Base-by-base conservation (phyloP, 2,797 vertebrate genomes). In the Bothrops alternatus region DNA sequence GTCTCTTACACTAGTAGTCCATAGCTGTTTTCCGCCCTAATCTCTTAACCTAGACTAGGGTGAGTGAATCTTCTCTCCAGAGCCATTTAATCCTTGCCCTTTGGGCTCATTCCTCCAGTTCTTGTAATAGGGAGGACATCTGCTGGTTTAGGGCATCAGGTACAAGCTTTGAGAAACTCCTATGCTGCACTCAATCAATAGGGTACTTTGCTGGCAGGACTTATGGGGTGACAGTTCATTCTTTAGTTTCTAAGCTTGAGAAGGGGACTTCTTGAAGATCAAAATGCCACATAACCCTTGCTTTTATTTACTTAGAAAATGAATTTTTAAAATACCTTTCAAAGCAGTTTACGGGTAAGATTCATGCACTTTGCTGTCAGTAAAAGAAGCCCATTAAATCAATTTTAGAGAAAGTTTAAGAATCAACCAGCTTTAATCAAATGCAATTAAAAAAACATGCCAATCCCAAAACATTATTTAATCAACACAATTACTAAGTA, bases 101-200 rank as follows among this genome's bases (percentile, higher is more conserved):
- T 94, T 69, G 26, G 58, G 91, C 58, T 90, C 14, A 12, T 50
- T n/a, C 89, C 90, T 63, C 89, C 93, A 91, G 91, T 28, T 18
- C 47, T 78, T 50, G 11, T 88, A 82, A 58, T 85, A 88, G 23
- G 37, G 60, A 90, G 23, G 91, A 58, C 93, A 92, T 73, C 73
- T 89, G 89, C 60, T 73, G 28, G 53, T 50, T 91, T 82, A 32
- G 86, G 73, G 91, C 25, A 6, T 53, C 60, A 69, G 88, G n/a
- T 85, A 53, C 57, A 92, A 55, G 25, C 58, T 53, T 14, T 23
- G 28, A 90, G 53, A 50, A 88, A 57, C 32, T 20, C 28, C 8
- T 14, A 10, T 50, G 63, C 50, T 58, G 28, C 28, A 23, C 47
- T 69, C 78, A 42, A 11, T 69, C 78, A 42, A 11, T 60, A 78